A percentile compares a stretch with the other conserved stretches of the same genome.
These are phyloP conservation scores for Triplophysa tibetana DNA, from an alignment of 2,113 vertebrate species.

Conservation along the genomic window DNA sequence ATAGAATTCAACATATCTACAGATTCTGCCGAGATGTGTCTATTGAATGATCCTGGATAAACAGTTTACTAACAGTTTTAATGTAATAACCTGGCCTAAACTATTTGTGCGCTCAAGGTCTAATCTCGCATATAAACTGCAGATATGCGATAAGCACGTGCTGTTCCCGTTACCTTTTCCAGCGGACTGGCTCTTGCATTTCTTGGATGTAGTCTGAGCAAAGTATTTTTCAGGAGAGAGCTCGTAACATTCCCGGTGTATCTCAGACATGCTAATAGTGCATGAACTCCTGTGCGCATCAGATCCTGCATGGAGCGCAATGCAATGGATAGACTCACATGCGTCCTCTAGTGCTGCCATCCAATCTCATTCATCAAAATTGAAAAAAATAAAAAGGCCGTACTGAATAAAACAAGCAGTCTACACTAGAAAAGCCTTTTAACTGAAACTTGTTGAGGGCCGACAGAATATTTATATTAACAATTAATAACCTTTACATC, in stretches of 20 bases:
- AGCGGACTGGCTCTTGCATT: neutral
- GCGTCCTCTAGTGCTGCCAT: slow-evolving; percentile 42
- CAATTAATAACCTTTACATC: no score
- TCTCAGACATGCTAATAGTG: slow-evolving; percentile 31
- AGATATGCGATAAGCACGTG: no score
- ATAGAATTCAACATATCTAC: neutral
- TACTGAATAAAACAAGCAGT: neutral
- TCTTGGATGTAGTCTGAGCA: neutral
- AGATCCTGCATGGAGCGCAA: neutral
- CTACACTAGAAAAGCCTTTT: neutral
- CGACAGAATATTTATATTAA: no score
- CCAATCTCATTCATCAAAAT: neutral
- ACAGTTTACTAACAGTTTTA: neutral
- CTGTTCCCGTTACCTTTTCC: no score
- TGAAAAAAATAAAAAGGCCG: no score
- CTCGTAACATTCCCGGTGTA: neutral
- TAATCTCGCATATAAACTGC: neutral
- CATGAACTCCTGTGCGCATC: neutral
- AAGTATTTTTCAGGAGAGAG: neutral
- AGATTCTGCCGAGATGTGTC: neutral
- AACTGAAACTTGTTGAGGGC: neutral
- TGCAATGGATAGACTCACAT: slow-evolving; percentile 31
- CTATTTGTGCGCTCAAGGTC: neutral
- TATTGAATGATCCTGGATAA: neutral
- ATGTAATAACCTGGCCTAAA: neutral